Evolutionary conservation across 2,797 vertebrate genomes (phyloP).

Genomic region (Arnoldichthys spilopterus): DNA sequence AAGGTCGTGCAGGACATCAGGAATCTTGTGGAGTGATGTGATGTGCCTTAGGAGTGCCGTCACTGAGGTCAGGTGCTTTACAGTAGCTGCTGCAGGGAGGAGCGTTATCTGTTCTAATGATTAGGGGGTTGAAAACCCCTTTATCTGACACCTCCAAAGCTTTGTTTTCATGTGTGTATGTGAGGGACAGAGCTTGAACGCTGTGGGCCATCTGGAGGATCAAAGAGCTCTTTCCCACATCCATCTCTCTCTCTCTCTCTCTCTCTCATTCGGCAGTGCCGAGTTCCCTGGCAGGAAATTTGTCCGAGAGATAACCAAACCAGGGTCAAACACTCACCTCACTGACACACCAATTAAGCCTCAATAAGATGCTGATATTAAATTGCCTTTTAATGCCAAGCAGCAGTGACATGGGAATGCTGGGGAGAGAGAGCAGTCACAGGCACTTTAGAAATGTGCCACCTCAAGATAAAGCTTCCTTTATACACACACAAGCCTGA

Average conservation of each 20-base stretch:
- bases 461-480: conserved; percentile 67
- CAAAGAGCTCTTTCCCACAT: conserved; percentile 42
- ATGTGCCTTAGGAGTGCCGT: conserved; percentile 20
- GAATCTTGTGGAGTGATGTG: neutral
- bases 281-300: conserved; percentile 47
- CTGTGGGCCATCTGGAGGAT: conserved; percentile 48
- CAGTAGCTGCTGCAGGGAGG: conserved; percentile 31
- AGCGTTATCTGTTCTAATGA: conserved; percentile 31
- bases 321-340: conserved; percentile 54
- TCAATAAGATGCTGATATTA: conserved; percentile 54
- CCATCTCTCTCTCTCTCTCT: conserved; percentile 8
- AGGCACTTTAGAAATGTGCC: conserved; percentile 64
- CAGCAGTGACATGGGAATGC: conserved; percentile 30
- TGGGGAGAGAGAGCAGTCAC: conserved; percentile 47
- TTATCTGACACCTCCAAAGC: conserved; percentile 32
- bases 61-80: conserved; percentile 27
- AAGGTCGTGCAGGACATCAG: neutral
- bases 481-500: conserved; percentile 53
- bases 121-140: conserved; percentile 35
- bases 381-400: conserved; percentile 55
- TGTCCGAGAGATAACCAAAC: conserved; percentile 43
- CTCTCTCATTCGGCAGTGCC: neutral
- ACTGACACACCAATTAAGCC: conserved; percentile 48
- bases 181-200: conserved; percentile 15
- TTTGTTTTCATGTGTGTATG: conserved; percentile 42